These are phyloP conservation scores for Drosophila jambulina DNA, from an alignment of 1,140 invertebrate genomes.

Conservation along the genomic window DNA sequence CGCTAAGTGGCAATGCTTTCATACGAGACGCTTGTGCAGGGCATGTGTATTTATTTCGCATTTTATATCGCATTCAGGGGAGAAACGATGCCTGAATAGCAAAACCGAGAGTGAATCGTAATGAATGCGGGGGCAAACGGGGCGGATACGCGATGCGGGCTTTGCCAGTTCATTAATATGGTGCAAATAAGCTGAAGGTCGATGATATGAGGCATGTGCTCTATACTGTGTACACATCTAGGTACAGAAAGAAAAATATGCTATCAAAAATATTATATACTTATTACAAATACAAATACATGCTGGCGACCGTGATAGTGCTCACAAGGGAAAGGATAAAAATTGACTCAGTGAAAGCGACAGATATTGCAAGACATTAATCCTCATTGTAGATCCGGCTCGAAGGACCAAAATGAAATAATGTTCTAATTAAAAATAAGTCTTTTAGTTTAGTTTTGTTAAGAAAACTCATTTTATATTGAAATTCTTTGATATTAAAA, in stretches of 20 bases:
- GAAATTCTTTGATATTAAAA: not conserved
- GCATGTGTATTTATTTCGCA: slow-evolving; percentile 27
- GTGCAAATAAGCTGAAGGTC: slow-evolving; percentile 45
- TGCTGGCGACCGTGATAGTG: not conserved
- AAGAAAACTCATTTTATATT: too few species aligned
- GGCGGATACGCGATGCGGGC: slow-evolving; percentile 40
- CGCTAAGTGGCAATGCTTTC: slow-evolving; percentile 45
- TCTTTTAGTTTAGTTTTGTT: too few species aligned
- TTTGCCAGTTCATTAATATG: slow-evolving; percentile 56
- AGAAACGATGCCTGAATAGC: slow-evolving; percentile 63
- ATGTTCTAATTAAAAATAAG: not conserved
- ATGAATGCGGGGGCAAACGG: slow-evolving; percentile 53
- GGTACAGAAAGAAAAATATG: not conserved
- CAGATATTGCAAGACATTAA: too few species aligned
- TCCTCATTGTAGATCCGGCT: too few species aligned
- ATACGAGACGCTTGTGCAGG: not conserved
- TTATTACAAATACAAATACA: not conserved
- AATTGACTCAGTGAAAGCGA: not conserved
- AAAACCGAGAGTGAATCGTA: slow-evolving; percentile 71
- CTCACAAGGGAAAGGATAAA: not conserved
- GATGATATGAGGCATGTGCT: slow-evolving; percentile 28
- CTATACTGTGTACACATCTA: not conserved
- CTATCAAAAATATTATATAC: not conserved
- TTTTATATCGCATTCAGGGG: slow-evolving; percentile 21
- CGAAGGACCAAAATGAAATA: not conserved